Evolutionary conservation across 2,113 vertebrate species (phyloP), one percentile per base, ranked within the genome.

Genomic region (Psephotus haematonotus): DNA sequence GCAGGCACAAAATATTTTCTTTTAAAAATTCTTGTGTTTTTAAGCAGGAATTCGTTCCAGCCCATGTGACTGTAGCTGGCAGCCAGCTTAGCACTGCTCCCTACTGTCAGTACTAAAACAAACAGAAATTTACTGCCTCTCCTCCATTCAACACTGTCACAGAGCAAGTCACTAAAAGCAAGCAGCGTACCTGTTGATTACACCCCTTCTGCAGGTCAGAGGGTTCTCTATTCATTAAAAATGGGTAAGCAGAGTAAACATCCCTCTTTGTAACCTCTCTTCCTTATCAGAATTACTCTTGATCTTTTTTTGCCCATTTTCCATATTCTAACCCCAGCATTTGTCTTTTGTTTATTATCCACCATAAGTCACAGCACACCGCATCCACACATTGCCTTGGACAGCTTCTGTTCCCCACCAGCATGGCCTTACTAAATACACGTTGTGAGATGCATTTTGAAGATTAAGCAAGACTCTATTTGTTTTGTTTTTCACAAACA

Each of bases 1-100:
- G 63, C 52, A 92, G 88, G 53, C 72, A 68, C 70, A 55, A 88
- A 82, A 39, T 84, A 89, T 57, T 93, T 95, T 90, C 52, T 89
- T 93, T 80, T 19, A 13, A 82, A 92, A 94, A 82, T 69, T 77
- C 83, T 91, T 92, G 74, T 2, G 17, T 84, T 95, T 96, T 92
- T 43, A 82, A 85, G 74, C 63, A 71, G 2, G 3, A 82, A 94
- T 82, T 57, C 81, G 17, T 72, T 92, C 44, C 91, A 91, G 93
- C 27, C 62, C 91, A 82, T 4, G 84, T 85, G 88, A 89, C 65
- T 57, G 33, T 8, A 27, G 13, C 83, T 96, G 96, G 93, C 95
- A 94, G 95, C 80, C 86, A 87, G 92, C 93, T 93, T 82, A 94
- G 96, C 23, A 96, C 95, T 97, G 96, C 96, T 97, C 95, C 93